These are phyloP conservation scores for Drosophila borborema DNA, from an alignment of 2,888 invertebrate genomes.

Conservation along the genomic window DNA sequence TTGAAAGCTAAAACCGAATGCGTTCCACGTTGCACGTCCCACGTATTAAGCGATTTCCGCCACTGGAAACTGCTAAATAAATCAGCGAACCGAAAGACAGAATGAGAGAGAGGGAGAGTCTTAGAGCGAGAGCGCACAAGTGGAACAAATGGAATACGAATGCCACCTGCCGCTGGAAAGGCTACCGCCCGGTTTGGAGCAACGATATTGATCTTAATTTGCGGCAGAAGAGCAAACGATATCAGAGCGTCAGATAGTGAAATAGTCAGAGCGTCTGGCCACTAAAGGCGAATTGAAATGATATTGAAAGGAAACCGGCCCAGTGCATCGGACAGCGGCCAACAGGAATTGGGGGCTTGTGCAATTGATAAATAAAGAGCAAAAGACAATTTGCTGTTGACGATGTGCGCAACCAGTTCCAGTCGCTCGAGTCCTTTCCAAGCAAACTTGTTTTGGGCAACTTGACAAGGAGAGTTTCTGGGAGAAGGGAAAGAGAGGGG, in stretches of 20 bases:
- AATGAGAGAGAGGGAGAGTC: not conserved
- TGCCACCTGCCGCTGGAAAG: constrained; percentile 65
- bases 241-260: constrained; percentile 19
- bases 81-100: constrained; percentile 44
- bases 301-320: constrained; percentile 63
- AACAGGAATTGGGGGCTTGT: constrained; percentile 30
- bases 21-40: constrained; percentile 52
- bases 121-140: not conserved
- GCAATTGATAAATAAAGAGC: constrained; percentile 75
- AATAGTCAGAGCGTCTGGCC: constrained; percentile 14
- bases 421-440: constrained; percentile 46
- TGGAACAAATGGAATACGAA: constrained; percentile 38
- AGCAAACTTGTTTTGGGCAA: constrained; percentile 66
- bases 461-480: constrained; percentile 22
- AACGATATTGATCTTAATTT: constrained; percentile 75
- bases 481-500: constrained; percentile 15
- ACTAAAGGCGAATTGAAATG: constrained; percentile 50
- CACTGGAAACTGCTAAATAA: constrained; percentile 61
- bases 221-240: constrained; percentile 43
- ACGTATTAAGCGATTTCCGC: constrained; percentile 66
- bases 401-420: constrained; percentile 50
- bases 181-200: constrained; percentile 48
- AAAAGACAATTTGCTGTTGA: constrained; percentile 58
- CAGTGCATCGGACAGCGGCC: not conserved
- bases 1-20: constrained; percentile 49